Evolutionary conservation across 2,888 invertebrate genomes (phyloP), one percentile per base, ranked within the genome.

Genomic region (Cryptocheilus praepositus): DNA sequence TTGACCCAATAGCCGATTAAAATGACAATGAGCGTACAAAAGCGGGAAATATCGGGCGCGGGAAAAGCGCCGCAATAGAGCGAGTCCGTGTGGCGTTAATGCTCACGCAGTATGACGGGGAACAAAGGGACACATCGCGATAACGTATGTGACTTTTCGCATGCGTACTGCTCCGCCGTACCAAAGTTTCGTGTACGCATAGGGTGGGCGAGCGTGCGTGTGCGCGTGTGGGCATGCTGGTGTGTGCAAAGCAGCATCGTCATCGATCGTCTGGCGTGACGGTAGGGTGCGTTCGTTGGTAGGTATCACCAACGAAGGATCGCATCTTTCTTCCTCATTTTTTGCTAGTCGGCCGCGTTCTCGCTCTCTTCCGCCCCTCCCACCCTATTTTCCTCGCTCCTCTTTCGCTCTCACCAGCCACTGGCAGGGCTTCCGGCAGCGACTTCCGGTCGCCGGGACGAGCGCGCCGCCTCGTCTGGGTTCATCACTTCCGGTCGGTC

Each of bases 201-300:
- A 11, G 36, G 36, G 49, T 18, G 49, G 18, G 16, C 15, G 45
- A 4, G 45, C 49, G 49, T 5, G 49, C 49, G 49, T 36, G 45
- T n/a, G 45, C 49, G 49, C 1, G 49, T 16, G 49, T 36, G 49
- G 16, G 11, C 46, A 16, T 15, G 46, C 5, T 3, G 22, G 19
- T 22, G 68, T 61, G 71, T 65, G 59, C 59, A 59, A 56, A 59
- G 67, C 77, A 75, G 63, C 78, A 67, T 74, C 77, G 74, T 78
- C 79, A 81, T 79, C 79, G 79, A 79, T 79, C 79, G 80, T 79
- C 74, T 72, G 64, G 70, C 71, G 76, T 81, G 73, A 83, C 75
- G 81, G 80, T 69, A 74, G 81, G 76, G 72, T 74, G 78, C 73
- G 69, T 74, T 67, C 69, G 66, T 70, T 54, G 64, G 63, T 76